Base-by-base conservation (phyloP, 2,888 invertebrate species). In the Rotaria sp. region DNA sequence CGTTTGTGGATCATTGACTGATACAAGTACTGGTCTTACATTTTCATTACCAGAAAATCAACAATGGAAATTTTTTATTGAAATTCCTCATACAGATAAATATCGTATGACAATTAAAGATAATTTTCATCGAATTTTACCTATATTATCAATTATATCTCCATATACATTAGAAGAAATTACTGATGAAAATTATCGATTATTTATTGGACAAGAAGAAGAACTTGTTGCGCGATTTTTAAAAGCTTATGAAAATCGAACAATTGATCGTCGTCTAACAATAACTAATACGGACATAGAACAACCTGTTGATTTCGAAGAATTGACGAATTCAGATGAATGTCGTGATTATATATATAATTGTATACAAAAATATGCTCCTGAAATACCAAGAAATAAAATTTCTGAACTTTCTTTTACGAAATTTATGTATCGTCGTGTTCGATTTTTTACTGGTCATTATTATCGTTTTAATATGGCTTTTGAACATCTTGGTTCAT, bases 61-160 rank as follows among this genome's bases (percentile, higher is more conserved):
- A 80, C 45, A 24, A n/a, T 80, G 80, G 80, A 80, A 45, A 26
- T 80, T 80, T 80, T 10, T 45, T 11, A 80, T 80, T n/a, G 80
- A 80, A 80, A 45, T 80, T 80, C 80, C 80, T 45, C 26, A 80
- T 80, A 80, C 80, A 26, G n/a, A 80, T 45, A 26, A 80, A 80
- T 80, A 80, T n/a, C 10, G n/a, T 10, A 80, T 80, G 80, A 45
- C 80, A 45, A 45, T 45, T 5, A 45, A 80, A 45, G 24, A 80
- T 13, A 80, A 41, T 80, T 45, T 80, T 26, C 10, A 41, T 41
- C 24, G 13, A 80, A 80, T 80, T n/a, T 80, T 80, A n/a, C 80
- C 80, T 24, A n/a, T 80, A 3, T n/a, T 80, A 45, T 80, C 80
- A 5, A 80, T 80, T n/a, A 80, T 80, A n/a, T 80, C 80, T 15